Conservation (phyloP, 2,113 vertebrate species). For the Cairina moschata region DNA sequence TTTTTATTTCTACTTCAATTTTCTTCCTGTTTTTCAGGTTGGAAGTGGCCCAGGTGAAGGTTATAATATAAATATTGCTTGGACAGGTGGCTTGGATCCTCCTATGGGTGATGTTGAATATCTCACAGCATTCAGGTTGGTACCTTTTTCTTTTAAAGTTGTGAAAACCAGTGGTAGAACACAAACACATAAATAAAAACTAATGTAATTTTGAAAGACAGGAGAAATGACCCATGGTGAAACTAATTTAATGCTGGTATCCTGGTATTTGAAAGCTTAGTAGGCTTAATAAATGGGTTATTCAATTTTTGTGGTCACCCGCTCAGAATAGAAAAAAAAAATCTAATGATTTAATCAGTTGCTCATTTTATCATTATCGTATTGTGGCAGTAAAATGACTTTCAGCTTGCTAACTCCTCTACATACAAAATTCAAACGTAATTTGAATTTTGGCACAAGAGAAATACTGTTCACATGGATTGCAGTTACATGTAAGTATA, state of each 20-base stretch:
- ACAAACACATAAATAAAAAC: background rate
- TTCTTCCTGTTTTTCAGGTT: constrained; percentile 73
- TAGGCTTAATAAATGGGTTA: background rate
- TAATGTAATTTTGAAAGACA: background rate
- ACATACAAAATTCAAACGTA: background rate
- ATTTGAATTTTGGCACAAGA: background rate
- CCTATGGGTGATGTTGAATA: constrained; percentile 84
- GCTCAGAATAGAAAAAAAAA: background rate
- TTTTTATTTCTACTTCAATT: constrained; percentile 32
- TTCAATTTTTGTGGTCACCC: background rate
- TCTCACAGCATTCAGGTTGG: constrained; percentile 84
- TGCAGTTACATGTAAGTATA: background rate
- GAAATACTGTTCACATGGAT: background rate
- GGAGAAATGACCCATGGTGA: background rate
- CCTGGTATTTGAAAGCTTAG: background rate
- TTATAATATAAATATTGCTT: constrained; percentile 84
- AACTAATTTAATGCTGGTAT: background rate
- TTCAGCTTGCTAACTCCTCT: background rate
- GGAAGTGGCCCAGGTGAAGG: constrained; percentile 78
- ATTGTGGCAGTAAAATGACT: background rate
- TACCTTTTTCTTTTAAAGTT: constrained; percentile 45
- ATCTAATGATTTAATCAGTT: background rate
- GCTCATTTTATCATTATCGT: background rate
- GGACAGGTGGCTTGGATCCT: constrained; percentile 86
- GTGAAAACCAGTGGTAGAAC: constrained; percentile 18